Evolutionary conservation across 2,797 vertebrate genomes (phyloP), one percentile per base, ranked within the genome.

Genomic region (Erethizon dorsatum): DNA sequence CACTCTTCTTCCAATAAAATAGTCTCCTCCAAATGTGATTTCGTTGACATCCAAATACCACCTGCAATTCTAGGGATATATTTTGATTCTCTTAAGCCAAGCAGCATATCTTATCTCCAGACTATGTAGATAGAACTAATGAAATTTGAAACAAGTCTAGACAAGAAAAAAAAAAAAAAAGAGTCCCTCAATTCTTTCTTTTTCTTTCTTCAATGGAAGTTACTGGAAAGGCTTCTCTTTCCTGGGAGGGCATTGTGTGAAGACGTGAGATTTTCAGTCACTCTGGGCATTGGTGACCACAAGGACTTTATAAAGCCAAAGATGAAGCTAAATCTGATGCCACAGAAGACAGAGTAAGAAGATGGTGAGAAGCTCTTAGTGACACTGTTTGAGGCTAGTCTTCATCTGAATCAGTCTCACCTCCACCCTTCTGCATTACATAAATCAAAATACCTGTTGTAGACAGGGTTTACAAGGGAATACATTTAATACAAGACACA

Each of bases 1-100:
- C 65, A 37, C 28, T 85, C 80, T 90, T 92, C 78, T 56, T 69
- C 67, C 47, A 61, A 75, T 61, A 61, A 94, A 91, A 80, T 20
- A 82, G 17, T 22, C n/a, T 59, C 52, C 33, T 69, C 94, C 73
- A 78, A 37, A 63, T 71, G 33, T 63, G 59, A 1, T 90, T 85
- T 85, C 33, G 12, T 67, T 28, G 59, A 52, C 63, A 31, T 71
- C 3, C 0, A 33, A 41, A 54, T 91, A 50, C 63, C 84, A 71
- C 18, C 54, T 11, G 75, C 57, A 95, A 41, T 54, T 37, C 37
- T 31, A 50, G 45, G 33, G 17, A 52, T 13, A 6, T 47, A 24
- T 37, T 83, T 96, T 71, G 71, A 50, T 45, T 95, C 56, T 89
- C 26, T 86, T 77, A 57, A 63, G 75, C 31, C n/a, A 1, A 4